Percentiles rank a stretch among this genome's conserved stretches.
These are phyloP conservation scores for Electrona antarctica DNA, from an alignment of 2,113 vertebrate species.

Conservation along the genomic window DNA sequence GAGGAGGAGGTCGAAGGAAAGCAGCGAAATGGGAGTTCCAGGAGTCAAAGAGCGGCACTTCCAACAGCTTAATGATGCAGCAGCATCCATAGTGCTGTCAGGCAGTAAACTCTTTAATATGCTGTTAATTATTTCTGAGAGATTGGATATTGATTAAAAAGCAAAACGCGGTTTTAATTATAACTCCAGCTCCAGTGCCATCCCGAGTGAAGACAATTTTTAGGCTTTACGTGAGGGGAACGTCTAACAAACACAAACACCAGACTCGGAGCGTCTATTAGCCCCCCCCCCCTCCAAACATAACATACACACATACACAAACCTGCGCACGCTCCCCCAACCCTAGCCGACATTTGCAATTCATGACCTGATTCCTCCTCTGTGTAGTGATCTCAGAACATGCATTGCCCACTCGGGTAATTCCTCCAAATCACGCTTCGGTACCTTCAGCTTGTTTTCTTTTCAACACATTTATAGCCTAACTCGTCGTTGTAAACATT, in stretches of 20 bases:
- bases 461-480: slow-evolving; percentile 12
- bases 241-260: slow-evolving; percentile 40
- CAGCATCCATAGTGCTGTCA: slow-evolving; percentile 67
- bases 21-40: slow-evolving; percentile 55
- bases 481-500: slow-evolving; percentile 1
- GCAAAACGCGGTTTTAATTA: slow-evolving; percentile 78
- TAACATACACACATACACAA: too few species aligned
- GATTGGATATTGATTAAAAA: slow-evolving; percentile 83
- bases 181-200: slow-evolving; percentile 60
- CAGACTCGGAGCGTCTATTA: slow-evolving; percentile 35
- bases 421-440: slow-evolving; percentile 50
- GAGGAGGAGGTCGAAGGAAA: slow-evolving; percentile 49
- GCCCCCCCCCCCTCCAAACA: too few species aligned
- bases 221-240: slow-evolving; percentile 57
- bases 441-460: slow-evolving; percentile 37
- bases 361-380: slow-evolving; percentile 53
- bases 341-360: slow-evolving; percentile 48
- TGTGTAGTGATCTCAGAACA: slow-evolving; percentile 41
- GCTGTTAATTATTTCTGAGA: slow-evolving; percentile 82
- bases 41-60: slow-evolving; percentile 72
- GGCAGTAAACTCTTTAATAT: slow-evolving; percentile 79
- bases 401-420: slow-evolving; percentile 51
- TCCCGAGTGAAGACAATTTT: slow-evolving; percentile 65
- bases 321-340: too few species aligned
- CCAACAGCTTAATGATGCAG: slow-evolving; percentile 74